These are phyloP conservation scores for Tortrix viridana DNA, from an alignment of 2,888 invertebrate genomes.

Conservation along the genomic window DNA sequence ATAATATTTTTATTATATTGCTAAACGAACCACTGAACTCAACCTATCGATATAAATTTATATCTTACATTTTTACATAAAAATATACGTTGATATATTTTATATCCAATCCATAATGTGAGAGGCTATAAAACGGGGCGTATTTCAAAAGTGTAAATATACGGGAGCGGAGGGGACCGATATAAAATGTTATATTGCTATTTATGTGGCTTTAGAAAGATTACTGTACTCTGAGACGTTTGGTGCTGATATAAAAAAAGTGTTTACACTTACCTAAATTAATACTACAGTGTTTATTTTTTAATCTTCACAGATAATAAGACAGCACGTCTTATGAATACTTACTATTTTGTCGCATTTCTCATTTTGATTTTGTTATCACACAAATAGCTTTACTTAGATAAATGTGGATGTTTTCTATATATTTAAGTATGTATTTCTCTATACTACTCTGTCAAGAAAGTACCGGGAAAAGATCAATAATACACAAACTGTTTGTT, in stretches of 20 bases:
- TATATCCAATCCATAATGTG: conserved; percentile 75
- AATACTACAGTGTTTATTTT: not conserved
- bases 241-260: conserved; percentile 16
- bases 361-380: too few species aligned
- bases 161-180: conserved; percentile 53
- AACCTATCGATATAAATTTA: conserved; percentile 33
- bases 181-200: conserved; percentile 71
- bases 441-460: too few species aligned
- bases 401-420: too few species aligned
- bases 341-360: too few species aligned
- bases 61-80: conserved; percentile 38
- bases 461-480: too few species aligned
- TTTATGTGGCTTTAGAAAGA: conserved; percentile 60
- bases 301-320: too few species aligned
- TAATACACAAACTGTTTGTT: too few species aligned
- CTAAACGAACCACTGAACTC: not conserved
- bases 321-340: too few species aligned
- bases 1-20: not conserved
- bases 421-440: too few species aligned
- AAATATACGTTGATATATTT: conserved; percentile 58
- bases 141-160: conserved; percentile 80
- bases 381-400: too few species aligned
- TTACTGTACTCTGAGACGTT: conserved; percentile 40
- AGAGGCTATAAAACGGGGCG: conserved; percentile 66
- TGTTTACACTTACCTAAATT: not conserved